phyloP scores from a whole-genome alignment of 2,113 vertebrate species.

The Thamnophis sirtalis region DNA sequence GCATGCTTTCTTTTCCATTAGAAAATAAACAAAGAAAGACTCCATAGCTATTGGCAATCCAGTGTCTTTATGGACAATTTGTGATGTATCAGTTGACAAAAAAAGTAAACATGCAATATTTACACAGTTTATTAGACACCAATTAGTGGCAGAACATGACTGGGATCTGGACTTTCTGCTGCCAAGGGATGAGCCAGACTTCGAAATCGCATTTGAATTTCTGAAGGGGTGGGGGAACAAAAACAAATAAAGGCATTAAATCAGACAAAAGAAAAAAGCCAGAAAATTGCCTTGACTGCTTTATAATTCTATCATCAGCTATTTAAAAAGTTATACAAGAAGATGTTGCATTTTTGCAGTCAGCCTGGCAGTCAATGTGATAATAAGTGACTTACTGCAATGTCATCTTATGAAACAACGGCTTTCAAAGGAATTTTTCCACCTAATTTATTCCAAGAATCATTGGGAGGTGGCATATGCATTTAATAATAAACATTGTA shows the following conservation, averaged over 20 bases:
- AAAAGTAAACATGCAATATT: neutral
- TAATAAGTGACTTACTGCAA: neutral
- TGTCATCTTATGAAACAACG: neutral
- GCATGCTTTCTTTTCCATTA: neutral
- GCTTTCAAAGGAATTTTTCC: neutral
- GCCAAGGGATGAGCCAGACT: slow-evolving; percentile 63
- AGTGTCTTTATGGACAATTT: neutral
- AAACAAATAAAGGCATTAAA: neutral
- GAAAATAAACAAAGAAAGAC: neutral
- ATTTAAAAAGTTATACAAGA: neutral
- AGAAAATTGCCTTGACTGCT: neutral
- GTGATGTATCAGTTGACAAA: neutral
- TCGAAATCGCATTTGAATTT: slow-evolving; percentile 59
- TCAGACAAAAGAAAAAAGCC: neutral
- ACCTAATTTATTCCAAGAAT: neutral
- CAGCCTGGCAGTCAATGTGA: neutral
- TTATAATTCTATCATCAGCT: neutral
- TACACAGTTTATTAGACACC: neutral
- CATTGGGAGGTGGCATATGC: neutral
- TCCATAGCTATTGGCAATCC: neutral
- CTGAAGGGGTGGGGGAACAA: slow-evolving; percentile 37
- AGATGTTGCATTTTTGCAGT: neutral
- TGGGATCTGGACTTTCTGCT: slow-evolving; percentile 38
- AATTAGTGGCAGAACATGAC: slow-evolving; percentile 49
- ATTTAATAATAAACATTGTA: neutral